Percentiles rank a stretch among this genome's conserved stretches.
Evolutionary conservation across 2,888 invertebrate species (phyloP).

Genomic region (Oeneis ivallda): DNA sequence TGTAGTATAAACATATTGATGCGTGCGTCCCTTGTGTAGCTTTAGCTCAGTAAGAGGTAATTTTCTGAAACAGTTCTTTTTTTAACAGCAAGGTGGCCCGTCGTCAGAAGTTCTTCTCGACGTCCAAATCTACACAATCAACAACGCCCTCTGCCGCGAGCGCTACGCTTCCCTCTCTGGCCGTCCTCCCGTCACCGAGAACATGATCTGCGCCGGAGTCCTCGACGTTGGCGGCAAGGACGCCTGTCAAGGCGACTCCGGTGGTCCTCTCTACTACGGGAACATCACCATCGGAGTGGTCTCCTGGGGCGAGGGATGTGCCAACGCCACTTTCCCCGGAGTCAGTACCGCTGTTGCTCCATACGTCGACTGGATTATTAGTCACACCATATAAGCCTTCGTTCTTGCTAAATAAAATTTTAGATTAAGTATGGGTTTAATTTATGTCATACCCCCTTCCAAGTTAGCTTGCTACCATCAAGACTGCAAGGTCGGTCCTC

Average conservation of each 20-base stretch:
- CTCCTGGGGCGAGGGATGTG: slow-evolving; percentile 76
- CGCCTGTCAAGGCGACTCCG: slow-evolving; percentile 73
- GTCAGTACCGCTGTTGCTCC: slow-evolving; percentile 71
- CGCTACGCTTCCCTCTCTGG: slow-evolving; percentile 45
- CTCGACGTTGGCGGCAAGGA: slow-evolving; percentile 53
- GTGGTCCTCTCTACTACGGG: slow-evolving; percentile 70
- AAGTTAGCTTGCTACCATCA: too few species aligned
- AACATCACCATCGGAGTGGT: slow-evolving; percentile 66
- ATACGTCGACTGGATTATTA: too few species aligned
- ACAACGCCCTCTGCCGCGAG: slow-evolving; percentile 47
- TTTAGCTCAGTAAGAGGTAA: too few species aligned
- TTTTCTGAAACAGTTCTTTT: slow-evolving; percentile 3
- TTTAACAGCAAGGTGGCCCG: slow-evolving; percentile 44
- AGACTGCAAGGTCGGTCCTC: too few species aligned
- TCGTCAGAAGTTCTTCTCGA: slow-evolving; percentile 45
- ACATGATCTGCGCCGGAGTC: slow-evolving; percentile 65
- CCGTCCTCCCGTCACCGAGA: slow-evolving; percentile 47
- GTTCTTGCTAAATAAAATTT: too few species aligned
- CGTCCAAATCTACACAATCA: slow-evolving; percentile 52
- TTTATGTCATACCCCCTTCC: too few species aligned
- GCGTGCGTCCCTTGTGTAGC: too few species aligned
- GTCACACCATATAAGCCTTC: too few species aligned
- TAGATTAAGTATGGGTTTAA: too few species aligned
- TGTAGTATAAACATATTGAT: too few species aligned
- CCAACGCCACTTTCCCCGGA: slow-evolving; percentile 67